These are phyloP conservation scores for Varroa destructor DNA, from an alignment of 1,140 invertebrate genomes.

Conservation along the genomic window DNA sequence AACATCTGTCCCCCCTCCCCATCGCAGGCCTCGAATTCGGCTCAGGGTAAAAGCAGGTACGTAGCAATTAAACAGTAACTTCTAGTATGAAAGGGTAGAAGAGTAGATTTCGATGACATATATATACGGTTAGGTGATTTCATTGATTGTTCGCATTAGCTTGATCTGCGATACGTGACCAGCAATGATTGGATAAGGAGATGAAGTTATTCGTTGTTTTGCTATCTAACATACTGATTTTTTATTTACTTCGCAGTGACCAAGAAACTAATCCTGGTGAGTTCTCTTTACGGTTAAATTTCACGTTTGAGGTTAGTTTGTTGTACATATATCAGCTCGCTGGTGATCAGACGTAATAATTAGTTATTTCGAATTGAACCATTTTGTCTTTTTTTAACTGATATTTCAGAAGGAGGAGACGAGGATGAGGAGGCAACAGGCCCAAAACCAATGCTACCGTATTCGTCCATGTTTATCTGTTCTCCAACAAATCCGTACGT, in stretches of 20 bases:
- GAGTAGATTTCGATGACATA: no score
- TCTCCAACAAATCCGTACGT: conserved; percentile 94
- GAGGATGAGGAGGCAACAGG: conserved; percentile 65
- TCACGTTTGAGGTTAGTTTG: no score
- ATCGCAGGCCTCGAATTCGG: conserved; percentile 20
- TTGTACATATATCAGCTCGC: no score
- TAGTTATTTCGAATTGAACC: no score
- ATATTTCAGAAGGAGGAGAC: conserved; percentile 30
- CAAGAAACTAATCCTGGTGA: conserved; percentile 17
- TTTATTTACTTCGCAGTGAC: conserved; percentile 2
- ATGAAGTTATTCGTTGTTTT: not conserved
- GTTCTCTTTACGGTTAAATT: not conserved
- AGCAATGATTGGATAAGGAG: not conserved
- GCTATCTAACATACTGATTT: not conserved
- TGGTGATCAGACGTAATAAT: no score
- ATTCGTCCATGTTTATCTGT: conserved; percentile 99
- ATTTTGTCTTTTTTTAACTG: not conserved
- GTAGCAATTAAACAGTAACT: not conserved
- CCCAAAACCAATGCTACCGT: conserved; percentile 98
- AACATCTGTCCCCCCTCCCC: conserved; percentile 30
- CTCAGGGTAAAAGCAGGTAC: conserved; percentile 18
- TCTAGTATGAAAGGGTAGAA: no score
- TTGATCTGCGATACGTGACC: no score
- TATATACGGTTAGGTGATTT: no score
- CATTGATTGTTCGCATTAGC: no score